phyloP scores from a whole-genome alignment of 2,888 invertebrate genomes.

The Ophion obscuratus region DNA sequence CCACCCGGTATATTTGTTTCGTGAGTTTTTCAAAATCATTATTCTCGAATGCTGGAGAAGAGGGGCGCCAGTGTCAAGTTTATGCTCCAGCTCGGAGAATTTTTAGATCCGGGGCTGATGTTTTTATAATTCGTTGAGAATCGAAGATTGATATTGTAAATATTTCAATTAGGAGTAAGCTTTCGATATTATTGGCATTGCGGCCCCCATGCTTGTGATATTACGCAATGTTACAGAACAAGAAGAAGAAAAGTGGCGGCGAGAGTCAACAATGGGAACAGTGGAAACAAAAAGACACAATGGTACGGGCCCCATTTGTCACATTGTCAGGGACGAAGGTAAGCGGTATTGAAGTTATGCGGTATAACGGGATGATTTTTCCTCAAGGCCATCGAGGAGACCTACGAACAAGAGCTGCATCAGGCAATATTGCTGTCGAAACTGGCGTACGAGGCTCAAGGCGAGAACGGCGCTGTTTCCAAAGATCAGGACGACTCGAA shows the following conservation, averaged over 20 bases:
- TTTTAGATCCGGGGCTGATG: too few species aligned
- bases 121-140: too few species aligned
- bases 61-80: too few species aligned
- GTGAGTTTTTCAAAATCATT: too few species aligned
- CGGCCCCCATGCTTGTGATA: not conserved
- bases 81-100: too few species aligned
- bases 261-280: conserved; percentile 89
- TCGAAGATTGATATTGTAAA: too few species aligned
- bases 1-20: too few species aligned
- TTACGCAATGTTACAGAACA: conserved; percentile 77
- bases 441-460: conserved; percentile 85
- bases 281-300: conserved; percentile 90
- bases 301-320: conserved; percentile 84
- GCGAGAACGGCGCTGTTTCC: conserved; percentile 68
- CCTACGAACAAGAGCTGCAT: conserved; percentile 86
- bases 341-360: not conserved
- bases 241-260: conserved; percentile 85
- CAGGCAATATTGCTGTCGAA: conserved; percentile 91
- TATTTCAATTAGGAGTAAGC: too few species aligned
- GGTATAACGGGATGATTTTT: not conserved
- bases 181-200: not conserved
- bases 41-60: too few species aligned
- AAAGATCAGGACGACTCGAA: conserved; percentile 86
- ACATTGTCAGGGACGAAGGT: not conserved
- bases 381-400: conserved; percentile 79